A percentile compares a stretch with the other conserved stretches of the same genome.
Conservation (phyloP, 2,888 invertebrate species). For the Cinara cedri region DNA sequence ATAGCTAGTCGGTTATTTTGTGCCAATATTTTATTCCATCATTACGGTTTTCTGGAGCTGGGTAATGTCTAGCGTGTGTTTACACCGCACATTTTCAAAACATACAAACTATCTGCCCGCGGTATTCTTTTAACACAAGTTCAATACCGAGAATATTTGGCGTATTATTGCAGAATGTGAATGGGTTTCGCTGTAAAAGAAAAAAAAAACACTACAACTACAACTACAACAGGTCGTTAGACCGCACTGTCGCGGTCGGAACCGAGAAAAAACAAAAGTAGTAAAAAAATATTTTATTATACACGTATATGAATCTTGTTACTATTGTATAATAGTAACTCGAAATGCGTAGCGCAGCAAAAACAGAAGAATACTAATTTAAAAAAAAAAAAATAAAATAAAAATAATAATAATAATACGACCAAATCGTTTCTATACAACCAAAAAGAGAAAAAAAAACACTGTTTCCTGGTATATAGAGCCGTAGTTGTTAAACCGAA, state of each 20-base stretch:
- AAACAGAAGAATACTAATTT: constrained; percentile 1
- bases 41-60: not conserved
- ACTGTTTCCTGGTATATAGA: too few relatives aligned
- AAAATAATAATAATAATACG: not conserved
- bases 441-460: too few relatives aligned
- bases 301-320: not conserved
- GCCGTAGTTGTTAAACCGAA: too few relatives aligned
- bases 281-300: not conserved
- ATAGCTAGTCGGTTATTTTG: not conserved
- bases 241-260: constrained; percentile 1
- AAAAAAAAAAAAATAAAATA: too few relatives aligned
- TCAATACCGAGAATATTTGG: constrained; percentile 26
- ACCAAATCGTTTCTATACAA: not conserved
- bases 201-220: too few relatives aligned
- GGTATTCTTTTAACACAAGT: constrained; percentile 17
- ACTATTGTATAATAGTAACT: not conserved
- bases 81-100: too few relatives aligned
- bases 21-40: not conserved
- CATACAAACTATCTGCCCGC: not conserved
- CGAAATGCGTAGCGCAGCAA: not conserved
- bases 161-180: constrained; percentile 8
- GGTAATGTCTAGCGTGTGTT: not conserved
- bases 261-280: not conserved
- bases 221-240: not conserved
- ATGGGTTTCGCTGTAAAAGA: constrained; percentile 29